phyloP scores from a whole-genome alignment of 2,888 invertebrate genomes.

The Epinotia brunnichana region DNA sequence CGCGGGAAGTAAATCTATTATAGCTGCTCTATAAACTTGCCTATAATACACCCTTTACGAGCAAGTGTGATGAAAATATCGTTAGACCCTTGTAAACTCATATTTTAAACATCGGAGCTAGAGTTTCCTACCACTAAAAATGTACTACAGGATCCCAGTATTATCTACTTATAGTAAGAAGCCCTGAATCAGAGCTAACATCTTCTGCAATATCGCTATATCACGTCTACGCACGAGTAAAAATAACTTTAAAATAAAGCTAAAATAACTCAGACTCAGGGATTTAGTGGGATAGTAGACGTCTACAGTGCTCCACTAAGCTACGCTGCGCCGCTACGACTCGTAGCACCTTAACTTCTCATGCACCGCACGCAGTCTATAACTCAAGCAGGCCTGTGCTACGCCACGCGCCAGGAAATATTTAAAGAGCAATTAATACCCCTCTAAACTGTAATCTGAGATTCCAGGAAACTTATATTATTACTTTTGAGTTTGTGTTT shows the following conservation, averaged over 20 bases:
- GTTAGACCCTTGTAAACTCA: no score
- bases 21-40: no score
- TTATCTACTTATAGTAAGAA: not conserved
- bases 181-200: not conserved
- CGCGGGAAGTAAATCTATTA: no score
- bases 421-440: constrained; percentile 64
- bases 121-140: no score
- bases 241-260: not conserved
- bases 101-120: no score
- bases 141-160: not conserved
- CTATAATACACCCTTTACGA: no score
- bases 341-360: constrained; percentile 59
- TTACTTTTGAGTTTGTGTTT: no score
- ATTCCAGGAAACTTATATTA: no score
- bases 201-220: not conserved
- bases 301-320: constrained; percentile 48
- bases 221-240: not conserved
- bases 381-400: constrained; percentile 63
- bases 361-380: constrained; percentile 70
- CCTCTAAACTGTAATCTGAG: not conserved
- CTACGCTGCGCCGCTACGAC: constrained; percentile 58
- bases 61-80: no score
- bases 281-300: constrained; percentile 47
- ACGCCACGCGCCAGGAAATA: constrained; percentile 61
- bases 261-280: not conserved